Percentiles rank a stretch among this genome's conserved stretches.
These are phyloP conservation scores for Bettongia penicillata DNA, from an alignment of 2,113 vertebrate species.

Conservation along the genomic window DNA sequence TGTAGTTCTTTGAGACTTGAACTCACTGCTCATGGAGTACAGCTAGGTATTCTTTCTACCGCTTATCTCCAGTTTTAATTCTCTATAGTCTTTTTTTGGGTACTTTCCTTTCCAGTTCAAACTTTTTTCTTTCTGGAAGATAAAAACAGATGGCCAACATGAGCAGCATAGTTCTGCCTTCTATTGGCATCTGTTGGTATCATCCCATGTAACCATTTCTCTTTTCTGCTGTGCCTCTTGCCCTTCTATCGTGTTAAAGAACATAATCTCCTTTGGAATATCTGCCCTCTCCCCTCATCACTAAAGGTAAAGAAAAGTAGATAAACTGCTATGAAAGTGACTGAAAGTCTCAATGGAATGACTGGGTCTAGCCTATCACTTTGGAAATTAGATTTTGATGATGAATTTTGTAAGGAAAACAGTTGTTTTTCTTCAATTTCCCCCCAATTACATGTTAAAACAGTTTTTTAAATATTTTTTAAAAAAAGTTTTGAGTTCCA, in stretches of 20 bases:
- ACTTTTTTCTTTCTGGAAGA: background rate
- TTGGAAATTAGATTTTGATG: background rate
- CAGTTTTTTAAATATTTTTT: too few relatives aligned
- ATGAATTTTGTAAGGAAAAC: too few relatives aligned
- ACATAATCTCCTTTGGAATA: background rate
- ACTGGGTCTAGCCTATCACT: background rate
- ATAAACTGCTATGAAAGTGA: background rate
- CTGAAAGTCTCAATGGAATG: background rate
- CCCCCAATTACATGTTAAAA: too few relatives aligned
- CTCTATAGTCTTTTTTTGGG: background rate
- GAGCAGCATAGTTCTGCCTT: background rate
- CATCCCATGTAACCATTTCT: background rate
- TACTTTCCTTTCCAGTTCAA: background rate
- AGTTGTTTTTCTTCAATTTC: background rate
- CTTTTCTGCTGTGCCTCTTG: background rate
- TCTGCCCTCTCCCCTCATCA: background rate
- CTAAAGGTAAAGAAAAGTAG: background rate
- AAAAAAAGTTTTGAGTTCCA: too few relatives aligned
- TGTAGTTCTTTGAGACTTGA: background rate
- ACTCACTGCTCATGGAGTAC: background rate
- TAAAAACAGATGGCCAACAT: background rate
- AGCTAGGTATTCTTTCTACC: background rate
- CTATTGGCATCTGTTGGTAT: background rate
- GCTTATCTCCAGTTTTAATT: background rate
- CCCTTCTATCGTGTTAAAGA: background rate